Conservation (phyloP, 2,113 vertebrate species). For the Nasalis larvatus region DNA sequence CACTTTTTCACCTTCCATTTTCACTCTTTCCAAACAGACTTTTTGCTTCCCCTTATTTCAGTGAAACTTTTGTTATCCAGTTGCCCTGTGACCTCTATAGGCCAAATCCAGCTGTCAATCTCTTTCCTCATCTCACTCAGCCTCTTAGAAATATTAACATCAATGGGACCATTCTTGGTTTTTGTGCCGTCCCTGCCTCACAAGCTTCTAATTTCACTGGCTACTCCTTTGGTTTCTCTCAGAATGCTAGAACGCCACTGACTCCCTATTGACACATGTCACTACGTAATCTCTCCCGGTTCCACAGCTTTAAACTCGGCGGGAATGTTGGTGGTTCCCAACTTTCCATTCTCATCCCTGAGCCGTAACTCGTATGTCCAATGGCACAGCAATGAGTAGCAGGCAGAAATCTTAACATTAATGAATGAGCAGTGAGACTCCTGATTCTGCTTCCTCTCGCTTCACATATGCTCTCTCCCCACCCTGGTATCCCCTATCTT, state of each 20-base stretch:
- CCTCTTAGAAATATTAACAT: not conserved
- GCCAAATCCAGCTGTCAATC: not conserved
- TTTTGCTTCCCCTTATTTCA: not conserved
- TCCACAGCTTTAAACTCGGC: not conserved
- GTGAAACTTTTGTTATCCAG: not conserved
- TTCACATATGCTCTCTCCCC: not conserved
- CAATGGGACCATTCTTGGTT: not conserved
- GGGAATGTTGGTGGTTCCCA: not conserved
- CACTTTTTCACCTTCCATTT: not conserved
- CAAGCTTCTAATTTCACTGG: not conserved
- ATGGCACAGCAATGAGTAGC: not conserved
- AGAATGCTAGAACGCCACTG: not conserved
- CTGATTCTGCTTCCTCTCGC: not conserved
- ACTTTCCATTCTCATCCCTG: not conserved
- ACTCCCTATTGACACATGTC: not conserved
- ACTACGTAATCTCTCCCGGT: not conserved
- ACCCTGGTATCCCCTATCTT: not conserved
- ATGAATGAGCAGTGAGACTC: not conserved
- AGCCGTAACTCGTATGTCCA: not conserved
- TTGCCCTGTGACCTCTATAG: not conserved
- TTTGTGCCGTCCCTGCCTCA: not conserved
- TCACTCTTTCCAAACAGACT: not conserved
- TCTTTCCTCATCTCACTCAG: not conserved
- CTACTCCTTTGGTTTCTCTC: not conserved
- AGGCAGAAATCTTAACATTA: not conserved